These are phyloP conservation scores for Molossus molossus DNA, from an alignment of 2,797 vertebrate genomes.

Conservation along the genomic window DNA sequence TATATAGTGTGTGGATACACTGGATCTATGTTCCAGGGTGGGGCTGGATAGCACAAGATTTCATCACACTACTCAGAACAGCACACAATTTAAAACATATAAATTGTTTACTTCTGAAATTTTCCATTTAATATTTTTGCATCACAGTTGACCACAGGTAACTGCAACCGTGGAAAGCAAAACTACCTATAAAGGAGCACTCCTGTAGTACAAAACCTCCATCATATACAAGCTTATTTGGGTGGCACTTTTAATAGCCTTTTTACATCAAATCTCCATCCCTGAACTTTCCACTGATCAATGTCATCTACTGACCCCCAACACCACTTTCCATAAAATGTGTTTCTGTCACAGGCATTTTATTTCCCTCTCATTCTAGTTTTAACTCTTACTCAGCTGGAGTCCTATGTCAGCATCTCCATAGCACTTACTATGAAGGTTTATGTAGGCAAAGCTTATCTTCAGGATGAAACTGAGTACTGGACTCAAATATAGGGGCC, in stretches of 20 bases:
- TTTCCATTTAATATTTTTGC: background rate
- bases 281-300: background rate
- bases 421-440: background rate
- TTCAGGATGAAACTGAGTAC: background rate
- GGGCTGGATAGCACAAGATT: background rate
- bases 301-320: background rate
- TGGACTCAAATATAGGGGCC: background rate
- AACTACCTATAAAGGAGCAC: background rate
- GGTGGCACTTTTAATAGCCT: background rate
- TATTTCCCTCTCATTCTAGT: background rate
- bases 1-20: background rate
- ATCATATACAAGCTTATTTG: background rate
- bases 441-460: background rate
- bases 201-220: background rate
- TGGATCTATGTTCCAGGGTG: background rate
- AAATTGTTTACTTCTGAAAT: background rate
- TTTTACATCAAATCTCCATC: background rate
- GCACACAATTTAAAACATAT: background rate
- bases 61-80: background rate
- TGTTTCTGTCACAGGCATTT: constrained; percentile 24
- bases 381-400: background rate
- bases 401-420: background rate
- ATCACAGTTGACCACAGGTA: background rate
- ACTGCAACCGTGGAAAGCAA: background rate
- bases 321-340: background rate